phyloP scores from a whole-genome alignment of 2,888 invertebrate genomes.

The Drosophila sordidapex region DNA sequence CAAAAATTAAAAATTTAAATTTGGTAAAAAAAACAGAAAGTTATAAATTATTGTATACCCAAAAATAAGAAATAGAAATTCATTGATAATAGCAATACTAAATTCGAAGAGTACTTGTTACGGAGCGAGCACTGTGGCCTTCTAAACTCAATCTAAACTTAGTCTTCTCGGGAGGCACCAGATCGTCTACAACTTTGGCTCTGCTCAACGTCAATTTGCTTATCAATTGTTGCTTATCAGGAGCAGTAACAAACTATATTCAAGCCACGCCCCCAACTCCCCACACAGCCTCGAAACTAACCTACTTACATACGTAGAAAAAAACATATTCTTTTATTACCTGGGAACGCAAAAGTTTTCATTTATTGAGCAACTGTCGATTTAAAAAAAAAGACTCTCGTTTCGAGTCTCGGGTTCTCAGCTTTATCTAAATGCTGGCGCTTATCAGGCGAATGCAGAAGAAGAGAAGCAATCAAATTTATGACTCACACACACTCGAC shows the following conservation, averaged over 20 bases:
- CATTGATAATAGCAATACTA: neutral
- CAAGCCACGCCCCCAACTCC: conserved; percentile 9
- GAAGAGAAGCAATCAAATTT: conserved; percentile 59
- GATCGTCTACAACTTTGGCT: conserved; percentile 33
- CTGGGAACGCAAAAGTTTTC: conserved; percentile 18
- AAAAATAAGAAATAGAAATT: neutral
- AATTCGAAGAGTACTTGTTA: neutral
- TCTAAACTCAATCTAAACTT: neutral
- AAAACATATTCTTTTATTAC: conserved; percentile 9
- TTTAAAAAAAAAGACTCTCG: conserved; percentile 3
- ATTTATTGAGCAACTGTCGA: conserved; percentile 49
- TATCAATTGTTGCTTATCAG: conserved; percentile 51
- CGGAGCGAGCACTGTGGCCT: neutral
- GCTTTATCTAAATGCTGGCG: conserved; percentile 77
- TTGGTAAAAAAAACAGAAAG: neutral
- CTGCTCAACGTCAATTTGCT: conserved; percentile 45
- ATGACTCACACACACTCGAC: conserved; percentile 66
- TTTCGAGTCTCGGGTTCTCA: conserved; percentile 17
- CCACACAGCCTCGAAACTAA: conserved; percentile 43
- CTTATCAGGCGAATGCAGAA: conserved; percentile 62
- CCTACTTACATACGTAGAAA: conserved; percentile 36
- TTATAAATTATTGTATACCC: neutral
- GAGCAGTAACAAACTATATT: conserved; percentile 3
- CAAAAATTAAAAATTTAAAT: neutral
- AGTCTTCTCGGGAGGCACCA: conserved; percentile 29